Conservation (phyloP, 2,797 vertebrate genomes). For the Pelobates cultripes region DNA sequence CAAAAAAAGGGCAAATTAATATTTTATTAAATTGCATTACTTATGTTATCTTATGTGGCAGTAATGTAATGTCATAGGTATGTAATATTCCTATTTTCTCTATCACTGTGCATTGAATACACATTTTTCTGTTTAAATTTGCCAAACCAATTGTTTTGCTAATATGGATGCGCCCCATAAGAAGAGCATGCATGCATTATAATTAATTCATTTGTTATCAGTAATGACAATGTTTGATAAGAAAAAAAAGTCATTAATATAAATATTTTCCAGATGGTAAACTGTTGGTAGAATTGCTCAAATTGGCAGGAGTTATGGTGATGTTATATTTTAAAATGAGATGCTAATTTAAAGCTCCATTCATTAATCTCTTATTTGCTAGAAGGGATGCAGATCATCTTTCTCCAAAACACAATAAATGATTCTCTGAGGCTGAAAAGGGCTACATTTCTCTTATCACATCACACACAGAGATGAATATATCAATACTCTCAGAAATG, state of each 20-base stretch:
- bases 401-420: slow-evolving; percentile 19
- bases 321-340: slow-evolving; percentile 2
- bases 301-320: slow-evolving; percentile 29
- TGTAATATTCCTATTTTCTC: neutral
- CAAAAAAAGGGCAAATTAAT: too few species aligned
- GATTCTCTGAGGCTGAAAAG: slow-evolving; percentile 5
- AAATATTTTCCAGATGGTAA: slow-evolving; percentile 25
- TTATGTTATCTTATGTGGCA: neutral
- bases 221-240: slow-evolving; percentile 7
- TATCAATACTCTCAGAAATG: neutral
- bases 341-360: slow-evolving; percentile 18
- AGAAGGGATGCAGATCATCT: slow-evolving; percentile 12
- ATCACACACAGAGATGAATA: neutral
- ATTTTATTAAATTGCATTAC: too few species aligned
- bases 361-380: slow-evolving; percentile 15
- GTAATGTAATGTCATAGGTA: neutral
- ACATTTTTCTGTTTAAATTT: neutral
- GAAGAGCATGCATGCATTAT: slow-evolving; percentile 2
- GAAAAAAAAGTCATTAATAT: slow-evolving; percentile 19
- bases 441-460: neutral
- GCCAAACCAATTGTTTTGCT: neutral
- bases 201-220: slow-evolving; percentile 17
- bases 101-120: neutral
- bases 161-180: slow-evolving; percentile 7
- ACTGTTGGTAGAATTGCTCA: slow-evolving; percentile 27